Conservation (phyloP, 2,113 vertebrate species). For the Seriola dumerili region DNA sequence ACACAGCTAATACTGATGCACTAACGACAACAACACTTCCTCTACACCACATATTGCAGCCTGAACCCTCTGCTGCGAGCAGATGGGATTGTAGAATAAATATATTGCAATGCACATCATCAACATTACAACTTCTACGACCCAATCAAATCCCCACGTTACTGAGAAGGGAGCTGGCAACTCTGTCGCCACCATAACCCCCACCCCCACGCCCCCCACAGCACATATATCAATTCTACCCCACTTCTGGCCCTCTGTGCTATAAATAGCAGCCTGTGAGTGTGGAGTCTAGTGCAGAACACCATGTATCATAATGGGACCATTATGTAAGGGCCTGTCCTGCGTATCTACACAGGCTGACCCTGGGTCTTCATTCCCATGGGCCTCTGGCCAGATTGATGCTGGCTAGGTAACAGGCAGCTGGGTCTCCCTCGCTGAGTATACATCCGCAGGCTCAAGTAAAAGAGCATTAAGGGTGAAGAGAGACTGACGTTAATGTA, state of each 20-base stretch:
- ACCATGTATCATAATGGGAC: slow-evolving; percentile 55
- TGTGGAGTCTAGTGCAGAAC: slow-evolving; percentile 46
- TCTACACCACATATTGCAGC: too few species aligned
- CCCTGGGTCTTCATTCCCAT: slow-evolving; percentile 1
- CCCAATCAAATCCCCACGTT: neutral
- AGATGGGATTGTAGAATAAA: neutral
- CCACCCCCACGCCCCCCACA: neutral
- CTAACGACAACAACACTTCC: too few species aligned
- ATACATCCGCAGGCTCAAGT: neutral
- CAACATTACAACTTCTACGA: neutral
- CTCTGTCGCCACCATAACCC: neutral
- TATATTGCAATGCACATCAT: neutral
- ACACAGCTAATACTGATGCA: too few species aligned
- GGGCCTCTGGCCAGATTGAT: slow-evolving; percentile 2
- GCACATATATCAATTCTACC: slow-evolving; percentile 51
- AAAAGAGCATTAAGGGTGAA: slow-evolving; percentile 21
- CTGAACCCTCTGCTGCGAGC: neutral
- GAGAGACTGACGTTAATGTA: slow-evolving; percentile 14
- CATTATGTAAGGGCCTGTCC: slow-evolving; percentile 57
- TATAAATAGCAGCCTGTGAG: slow-evolving; percentile 65
- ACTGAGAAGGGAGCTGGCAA: neutral
- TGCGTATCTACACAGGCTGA: slow-evolving; percentile 28
- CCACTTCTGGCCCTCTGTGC: slow-evolving; percentile 37
- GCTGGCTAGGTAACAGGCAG: slow-evolving; percentile 14
- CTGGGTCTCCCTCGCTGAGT: slow-evolving; percentile 6